Evolutionary conservation across 2,113 vertebrate species (phyloP).

Genomic region (Ceyx margarethae): DNA sequence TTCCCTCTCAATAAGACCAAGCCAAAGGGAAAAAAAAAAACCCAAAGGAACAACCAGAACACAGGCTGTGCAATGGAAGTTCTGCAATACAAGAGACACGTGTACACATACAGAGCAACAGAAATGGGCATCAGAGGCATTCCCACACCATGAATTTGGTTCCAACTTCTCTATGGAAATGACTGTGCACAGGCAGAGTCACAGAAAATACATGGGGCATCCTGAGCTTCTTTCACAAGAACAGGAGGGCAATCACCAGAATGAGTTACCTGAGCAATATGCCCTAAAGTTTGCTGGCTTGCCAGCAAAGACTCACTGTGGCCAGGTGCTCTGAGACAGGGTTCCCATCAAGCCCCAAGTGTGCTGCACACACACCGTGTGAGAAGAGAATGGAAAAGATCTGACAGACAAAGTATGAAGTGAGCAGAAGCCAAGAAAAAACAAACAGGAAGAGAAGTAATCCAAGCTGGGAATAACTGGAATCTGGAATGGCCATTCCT

Average conservation of each 20-base stretch:
- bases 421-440: not conserved
- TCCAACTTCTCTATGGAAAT: not conserved
- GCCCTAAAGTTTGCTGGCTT: not conserved
- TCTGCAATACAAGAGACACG: not conserved
- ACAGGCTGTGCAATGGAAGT: not conserved
- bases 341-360: not conserved
- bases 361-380: not conserved
- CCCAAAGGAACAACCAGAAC: not conserved
- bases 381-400: not conserved
- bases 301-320: not conserved
- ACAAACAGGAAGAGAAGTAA: not conserved
- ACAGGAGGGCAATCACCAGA: not conserved
- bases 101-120: not conserved
- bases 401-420: not conserved
- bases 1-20: not conserved
- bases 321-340: not conserved
- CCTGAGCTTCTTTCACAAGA: not conserved
- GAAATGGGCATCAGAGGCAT: not conserved
- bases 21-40: not conserved
- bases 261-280: not conserved
- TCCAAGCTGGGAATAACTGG: not conserved
- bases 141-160: not conserved
- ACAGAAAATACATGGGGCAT: not conserved
- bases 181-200: not conserved
- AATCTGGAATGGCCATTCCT: not conserved